Evolutionary conservation across 2,888 invertebrate species (phyloP), one percentile per base, ranked within the genome.

Genomic region (Rhorus exstirpatorius): DNA sequence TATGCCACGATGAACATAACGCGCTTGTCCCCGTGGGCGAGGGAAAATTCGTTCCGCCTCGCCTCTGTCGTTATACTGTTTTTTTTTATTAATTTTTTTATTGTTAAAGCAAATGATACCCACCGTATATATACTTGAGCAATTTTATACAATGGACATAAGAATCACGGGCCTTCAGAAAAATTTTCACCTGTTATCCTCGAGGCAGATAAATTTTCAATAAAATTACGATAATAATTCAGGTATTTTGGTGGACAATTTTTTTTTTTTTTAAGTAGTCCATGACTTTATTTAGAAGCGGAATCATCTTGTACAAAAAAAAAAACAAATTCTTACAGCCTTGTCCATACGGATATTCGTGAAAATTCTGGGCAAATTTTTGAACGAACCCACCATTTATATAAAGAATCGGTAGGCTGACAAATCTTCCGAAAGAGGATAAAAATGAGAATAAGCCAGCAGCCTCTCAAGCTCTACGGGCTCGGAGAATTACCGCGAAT

Each of bases 41-140:
- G 51, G 49, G 65, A 83, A 81, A 84, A 79, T 81, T 83, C 65
- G 79, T 81, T 84, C 79, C 74, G 79, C 68, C 53, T 53, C 65
- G 31, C 60, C 41, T 71, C 53, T 55, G 68, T 63, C 55, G 38
- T 67, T 49, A 61, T 49, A 63, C n/a, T 14, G 46, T 58, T 60
- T 68, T 75, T 63, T 44, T 67, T n/a, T n/a, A n/a, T n/a, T n/a
- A n/a, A 38, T 67, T 60, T 70, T 24, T 21, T 24, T 24, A 44
- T 51, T 51, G 4, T 51, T 51, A n/a, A 4, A 19, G 8, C 8
- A 51, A 51, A 51, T 51, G 19, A 51, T 21, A 51, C 8, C 4
- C 38, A 21, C 38, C n/a, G n/a, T n/a, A n/a, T n/a, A 51, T 51
- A 21, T 26, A 17, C 26, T 26, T 55, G 24, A 12, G 26, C 55